Evolutionary conservation across 2,888 invertebrate species (phyloP).

Genomic region (Drosophila rellima): DNA sequence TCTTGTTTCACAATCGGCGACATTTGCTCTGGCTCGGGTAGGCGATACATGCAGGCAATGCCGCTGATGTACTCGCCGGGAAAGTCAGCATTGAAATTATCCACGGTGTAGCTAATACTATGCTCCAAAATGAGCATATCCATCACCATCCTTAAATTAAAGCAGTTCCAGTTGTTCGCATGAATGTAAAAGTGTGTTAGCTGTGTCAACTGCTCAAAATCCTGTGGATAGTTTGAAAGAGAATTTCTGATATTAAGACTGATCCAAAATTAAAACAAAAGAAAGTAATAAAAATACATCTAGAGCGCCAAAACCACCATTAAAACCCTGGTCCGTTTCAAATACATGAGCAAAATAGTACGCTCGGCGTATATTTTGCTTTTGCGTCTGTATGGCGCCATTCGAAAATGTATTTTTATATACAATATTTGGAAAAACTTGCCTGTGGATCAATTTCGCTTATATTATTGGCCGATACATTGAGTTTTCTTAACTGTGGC

Average conservation of each 20-base stretch:
- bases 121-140: conserved; percentile 70
- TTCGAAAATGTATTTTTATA: too few relatives aligned
- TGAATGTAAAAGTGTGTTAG: conserved; percentile 81
- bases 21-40: conserved; percentile 42
- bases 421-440: background rate
- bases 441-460: conserved; percentile 71
- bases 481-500: conserved; percentile 68
- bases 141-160: conserved; percentile 75
- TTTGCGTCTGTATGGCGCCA: too few relatives aligned
- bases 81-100: conserved; percentile 64
- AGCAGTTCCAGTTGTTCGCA: conserved; percentile 83
- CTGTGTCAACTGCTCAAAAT: conserved; percentile 66
- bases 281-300: background rate
- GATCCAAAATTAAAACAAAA: background rate
- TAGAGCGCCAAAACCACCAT: too few relatives aligned
- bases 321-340: too few relatives aligned
- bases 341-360: too few relatives aligned
- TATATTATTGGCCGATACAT: conserved; percentile 80
- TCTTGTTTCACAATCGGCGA: conserved; percentile 6
- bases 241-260: background rate
- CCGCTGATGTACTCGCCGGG: conserved; percentile 80
- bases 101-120: conserved; percentile 69
- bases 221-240: background rate
- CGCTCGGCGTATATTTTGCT: too few relatives aligned
- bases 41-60: conserved; percentile 82